phyloP scores from a whole-genome alignment of 2,888 invertebrate species.

The Ormia ochracea region DNA sequence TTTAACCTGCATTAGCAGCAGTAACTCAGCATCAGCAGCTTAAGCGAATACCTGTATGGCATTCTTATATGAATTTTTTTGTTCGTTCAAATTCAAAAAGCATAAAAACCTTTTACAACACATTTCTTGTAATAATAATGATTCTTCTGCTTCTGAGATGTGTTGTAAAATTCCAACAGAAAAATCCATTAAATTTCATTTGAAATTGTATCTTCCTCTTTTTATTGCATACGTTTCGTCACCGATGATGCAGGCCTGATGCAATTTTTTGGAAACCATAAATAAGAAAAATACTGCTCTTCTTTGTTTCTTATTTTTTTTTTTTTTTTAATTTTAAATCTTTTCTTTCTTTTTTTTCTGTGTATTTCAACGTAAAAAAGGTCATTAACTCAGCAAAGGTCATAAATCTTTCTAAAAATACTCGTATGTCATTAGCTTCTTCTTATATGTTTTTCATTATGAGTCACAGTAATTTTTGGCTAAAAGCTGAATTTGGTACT shows the following conservation, averaged over 20 bases:
- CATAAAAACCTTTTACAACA: constrained; percentile 37
- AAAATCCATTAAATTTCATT: constrained; percentile 60
- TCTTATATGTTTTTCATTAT: background rate
- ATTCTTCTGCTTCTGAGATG: constrained; percentile 38
- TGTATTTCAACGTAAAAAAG: constrained; percentile 11
- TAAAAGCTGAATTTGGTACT: background rate
- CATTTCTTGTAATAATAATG: constrained; percentile 52
- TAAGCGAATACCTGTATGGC: background rate
- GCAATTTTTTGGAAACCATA: background rate
- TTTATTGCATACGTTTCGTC: constrained; percentile 16
- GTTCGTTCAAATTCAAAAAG: background rate
- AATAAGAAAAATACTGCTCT: background rate
- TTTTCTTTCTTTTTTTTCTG: too few relatives aligned
- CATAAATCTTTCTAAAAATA: constrained; percentile 51
- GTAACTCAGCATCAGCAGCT: constrained; percentile 37
- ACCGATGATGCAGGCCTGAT: background rate
- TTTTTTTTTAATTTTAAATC: too few relatives aligned
- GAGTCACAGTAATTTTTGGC: constrained; percentile 27
- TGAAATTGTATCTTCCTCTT: constrained; percentile 46
- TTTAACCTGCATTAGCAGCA: constrained; percentile 35
- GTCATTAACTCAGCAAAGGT: constrained; percentile 48
- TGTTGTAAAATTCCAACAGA: constrained; percentile 21
- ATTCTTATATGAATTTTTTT: background rate
- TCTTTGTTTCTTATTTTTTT: too few relatives aligned
- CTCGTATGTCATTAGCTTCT: constrained; percentile 27